Evolutionary conservation across 2,888 invertebrate genomes (phyloP).

Genomic region (Fragum whitleyi): DNA sequence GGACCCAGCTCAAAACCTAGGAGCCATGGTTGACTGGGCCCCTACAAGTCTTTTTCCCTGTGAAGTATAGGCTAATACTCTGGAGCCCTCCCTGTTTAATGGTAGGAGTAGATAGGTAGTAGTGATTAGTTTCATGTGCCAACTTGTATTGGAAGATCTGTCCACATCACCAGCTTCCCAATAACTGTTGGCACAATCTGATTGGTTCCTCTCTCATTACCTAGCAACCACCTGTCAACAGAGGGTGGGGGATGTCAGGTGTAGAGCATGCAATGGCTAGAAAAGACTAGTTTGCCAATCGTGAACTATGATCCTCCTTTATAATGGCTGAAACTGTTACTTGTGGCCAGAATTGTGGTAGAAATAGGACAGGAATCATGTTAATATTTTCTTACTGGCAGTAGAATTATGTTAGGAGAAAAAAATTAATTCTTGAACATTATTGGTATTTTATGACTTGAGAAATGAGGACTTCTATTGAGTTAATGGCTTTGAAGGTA

Average conservation of each 20-base stretch:
- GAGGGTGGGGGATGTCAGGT: slow-evolving; percentile 51
- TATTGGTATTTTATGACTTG: slow-evolving; percentile 1
- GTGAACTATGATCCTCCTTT: slow-evolving; percentile 2
- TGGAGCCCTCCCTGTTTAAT: no score
- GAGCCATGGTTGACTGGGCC: no score
- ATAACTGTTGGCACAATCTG: slow-evolving; percentile 68
- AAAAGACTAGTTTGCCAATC: slow-evolving; percentile 31
- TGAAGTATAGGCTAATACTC: no score
- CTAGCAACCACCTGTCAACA: slow-evolving; percentile 75
- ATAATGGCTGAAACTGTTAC: neutral
- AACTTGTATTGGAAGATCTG: slow-evolving; percentile 41
- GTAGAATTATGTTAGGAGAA: neutral
- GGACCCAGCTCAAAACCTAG: no score
- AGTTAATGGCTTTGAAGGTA: neutral
- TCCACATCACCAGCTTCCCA: slow-evolving; percentile 52
- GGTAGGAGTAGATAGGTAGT: neutral
- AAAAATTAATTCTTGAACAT: neutral
- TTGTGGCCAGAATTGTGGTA: neutral
- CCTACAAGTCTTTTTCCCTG: no score
- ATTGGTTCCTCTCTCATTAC: slow-evolving; percentile 78
- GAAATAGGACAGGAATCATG: neutral
- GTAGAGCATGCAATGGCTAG: slow-evolving; percentile 47
- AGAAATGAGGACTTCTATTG: neutral
- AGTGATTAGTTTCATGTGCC: slow-evolving; percentile 11
- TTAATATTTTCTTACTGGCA: neutral